phyloP scores from a whole-genome alignment of 2,113 vertebrate species.

The Thymallus thymallus region DNA sequence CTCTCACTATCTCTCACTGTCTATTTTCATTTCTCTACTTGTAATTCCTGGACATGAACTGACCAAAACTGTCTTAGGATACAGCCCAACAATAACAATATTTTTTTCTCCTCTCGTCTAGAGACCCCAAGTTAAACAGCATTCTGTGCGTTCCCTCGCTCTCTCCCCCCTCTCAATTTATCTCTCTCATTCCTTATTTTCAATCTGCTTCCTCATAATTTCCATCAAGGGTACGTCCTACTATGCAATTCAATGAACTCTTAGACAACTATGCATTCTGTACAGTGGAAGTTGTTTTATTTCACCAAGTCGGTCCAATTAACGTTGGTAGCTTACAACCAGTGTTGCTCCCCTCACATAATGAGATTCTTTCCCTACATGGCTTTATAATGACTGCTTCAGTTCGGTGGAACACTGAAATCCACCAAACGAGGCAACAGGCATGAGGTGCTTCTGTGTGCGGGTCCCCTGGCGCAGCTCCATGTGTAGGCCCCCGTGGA shows the following conservation, averaged over 20 bases:
- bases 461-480: conserved; percentile 33
- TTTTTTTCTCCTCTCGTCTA: not conserved
- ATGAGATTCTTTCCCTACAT: conserved; percentile 40
- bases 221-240: conserved; percentile 35
- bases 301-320: conserved; percentile 60
- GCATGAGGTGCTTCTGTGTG: conserved; percentile 49
- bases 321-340: conserved; percentile 57
- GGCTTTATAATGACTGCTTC: conserved; percentile 32
- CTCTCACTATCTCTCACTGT: not conserved
- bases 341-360: conserved; percentile 31
- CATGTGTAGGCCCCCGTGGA: conserved; percentile 47
- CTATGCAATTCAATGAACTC: conserved; percentile 57
- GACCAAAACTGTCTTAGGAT: conserved; percentile 1
- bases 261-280: conserved; percentile 33
- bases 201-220: conserved; percentile 30
- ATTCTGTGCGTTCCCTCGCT: not conserved
- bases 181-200: not conserved
- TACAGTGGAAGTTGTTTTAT: conserved; percentile 48
- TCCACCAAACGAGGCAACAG: conserved; percentile 12
- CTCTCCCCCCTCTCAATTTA: too few relatives aligned
- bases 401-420: conserved; percentile 29
- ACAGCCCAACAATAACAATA: not conserved
- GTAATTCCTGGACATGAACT: conserved; percentile 15
- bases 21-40: conserved; percentile 3
- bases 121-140: not conserved